Base-by-base conservation (phyloP, 2,113 vertebrate genomes). In the Perognathus longimembris region DNA sequence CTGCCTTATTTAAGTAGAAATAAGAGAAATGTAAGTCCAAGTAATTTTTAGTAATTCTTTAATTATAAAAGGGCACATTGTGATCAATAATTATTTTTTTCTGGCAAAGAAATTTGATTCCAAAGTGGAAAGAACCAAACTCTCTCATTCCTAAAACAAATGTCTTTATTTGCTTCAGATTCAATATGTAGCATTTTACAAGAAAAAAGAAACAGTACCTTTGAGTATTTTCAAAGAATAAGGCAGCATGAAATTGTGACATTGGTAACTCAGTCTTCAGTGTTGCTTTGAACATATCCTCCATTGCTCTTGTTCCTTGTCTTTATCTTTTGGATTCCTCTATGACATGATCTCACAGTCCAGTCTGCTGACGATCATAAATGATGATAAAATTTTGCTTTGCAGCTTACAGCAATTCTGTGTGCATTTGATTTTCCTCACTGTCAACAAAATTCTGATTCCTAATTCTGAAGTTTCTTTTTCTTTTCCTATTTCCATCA, bases 31-130 rank as follows among this genome's bases (percentile, higher is more conserved):
- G 4, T 10, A 24, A 81, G 61, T 77, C 67, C 50, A 9, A 50
- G 11, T 45, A 86, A 63, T 36, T 45, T 64, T 24, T 59, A 1
- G 8, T 50, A 30, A 70, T 36, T 59, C 36, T 64, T 82, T 70
- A 66, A 81, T 85, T 61, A 20, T 38, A 54, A 22, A 66, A 8
- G 5, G 18, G 22, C 7, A 64, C 20, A 34, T 34, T 73, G 14
- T 54, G 59, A 61, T 26, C 22, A 2, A 32, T 81, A 2, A 28
- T 5, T 71, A 9, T 40, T 57, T 76, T 89, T 75, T 61, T 24
- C 20, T 67, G 57, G 28, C 22, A 77, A 82, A 59, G 24, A 87
- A 77, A 64, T 34, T 42, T 92, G 54, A 93, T 67, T 74, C 57
- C 75, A 59, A 89, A 6, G 5, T 87, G 3, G 20, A 8, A 79